Evolutionary conservation across 2,888 invertebrate genomes (phyloP), one percentile per base, ranked within the genome.

Genomic region (Spilosoma lubricipeda): DNA sequence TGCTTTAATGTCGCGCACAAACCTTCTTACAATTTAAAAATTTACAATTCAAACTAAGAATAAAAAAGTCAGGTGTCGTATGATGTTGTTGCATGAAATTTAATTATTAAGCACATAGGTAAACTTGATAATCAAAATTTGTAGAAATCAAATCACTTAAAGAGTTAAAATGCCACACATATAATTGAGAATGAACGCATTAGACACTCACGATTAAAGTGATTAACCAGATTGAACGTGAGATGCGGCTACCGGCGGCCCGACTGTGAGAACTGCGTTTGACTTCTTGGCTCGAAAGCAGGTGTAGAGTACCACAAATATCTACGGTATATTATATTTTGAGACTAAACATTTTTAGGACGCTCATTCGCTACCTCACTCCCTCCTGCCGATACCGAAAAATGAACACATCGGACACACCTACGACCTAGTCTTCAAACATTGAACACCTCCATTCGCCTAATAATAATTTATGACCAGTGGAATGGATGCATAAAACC

Each of bases 251-350:
- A 82, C 87, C 89, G 88, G 82, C 87, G 82, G 82, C 84, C 80
- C 78, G 84, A 77, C 89, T 90, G 76, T 73, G 78, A 75, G 90
- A 89, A 93, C 91, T 82, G 86, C 89, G 89, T 88, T 86, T 89
- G 90, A 91, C 90, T 87, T 89, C 86, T 90, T 90, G 91, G 90
- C 92, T 85, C 87, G 84, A 74, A 80, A 87, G 90, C 94, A 95
- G 95, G 93, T 93, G 91, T 87, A 89, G 84, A 77, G 74, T 69
- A 77, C 89, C 88, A 85, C 87, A 88, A 92, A 92, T 89, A 90
- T 90, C 91, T 91, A 92, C 87, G 87, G 89, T 92, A 89, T 90
- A 91, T 89, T 92, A 92, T 93, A 93, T 93, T 93, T 93, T 90
- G 85, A 91, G 93, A 91, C 83, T 86, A 85, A 87, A 84, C 90